These are phyloP conservation scores for Bombus consobrinus DNA, from an alignment of 1,140 invertebrate genomes.

Conservation along the genomic window DNA sequence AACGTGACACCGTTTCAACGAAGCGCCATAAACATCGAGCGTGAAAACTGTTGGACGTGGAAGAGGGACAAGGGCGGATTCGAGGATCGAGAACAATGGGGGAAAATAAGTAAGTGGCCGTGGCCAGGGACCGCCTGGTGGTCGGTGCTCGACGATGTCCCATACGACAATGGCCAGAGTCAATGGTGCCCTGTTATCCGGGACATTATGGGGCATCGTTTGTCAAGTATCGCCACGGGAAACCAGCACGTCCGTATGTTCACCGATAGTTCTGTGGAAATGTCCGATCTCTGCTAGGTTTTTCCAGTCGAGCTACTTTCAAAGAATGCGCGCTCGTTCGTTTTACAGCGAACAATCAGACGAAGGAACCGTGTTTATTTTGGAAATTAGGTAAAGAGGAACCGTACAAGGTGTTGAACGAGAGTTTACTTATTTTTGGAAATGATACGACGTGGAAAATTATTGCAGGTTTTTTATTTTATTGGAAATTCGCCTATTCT, in stretches of 20 bases:
- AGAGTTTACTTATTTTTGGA: neutral
- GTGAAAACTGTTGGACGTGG: conserved; percentile 38
- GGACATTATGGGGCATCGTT: conserved; percentile 68
- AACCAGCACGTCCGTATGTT: conserved; percentile 60
- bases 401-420: neutral
- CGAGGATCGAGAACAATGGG: conserved; percentile 43
- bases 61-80: neutral
- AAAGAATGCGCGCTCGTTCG: neutral
- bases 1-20: conserved; percentile 50
- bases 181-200: conserved; percentile 67
- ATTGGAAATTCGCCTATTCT: too few relatives aligned
- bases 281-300: neutral
- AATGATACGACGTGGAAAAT: neutral
- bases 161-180: conserved; percentile 62
- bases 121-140: conserved; percentile 59
- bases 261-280: conserved; percentile 31
- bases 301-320: neutral
- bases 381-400: neutral
- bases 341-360: neutral
- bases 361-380: neutral
- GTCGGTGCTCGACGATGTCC: conserved; percentile 22
- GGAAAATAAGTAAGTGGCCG: conserved; percentile 57
- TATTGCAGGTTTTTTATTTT: too few relatives aligned
- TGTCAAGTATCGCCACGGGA: conserved; percentile 64
- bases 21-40: conserved; percentile 39